phyloP scores from a whole-genome alignment of 2,888 invertebrate species.

The Phaedon cochleariae region DNA sequence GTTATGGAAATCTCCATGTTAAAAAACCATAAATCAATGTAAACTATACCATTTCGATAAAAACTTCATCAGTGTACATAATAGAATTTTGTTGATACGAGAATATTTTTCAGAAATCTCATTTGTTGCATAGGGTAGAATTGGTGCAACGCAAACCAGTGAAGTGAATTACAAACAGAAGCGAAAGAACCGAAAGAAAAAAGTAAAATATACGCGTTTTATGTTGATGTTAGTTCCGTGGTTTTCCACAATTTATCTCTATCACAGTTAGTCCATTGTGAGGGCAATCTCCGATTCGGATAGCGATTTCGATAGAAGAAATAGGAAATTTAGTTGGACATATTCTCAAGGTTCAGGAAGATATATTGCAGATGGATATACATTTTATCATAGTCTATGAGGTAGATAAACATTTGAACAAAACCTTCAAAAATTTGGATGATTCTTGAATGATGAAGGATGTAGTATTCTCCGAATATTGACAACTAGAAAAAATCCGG shows the following conservation, averaged over 20 bases:
- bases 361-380: neutral
- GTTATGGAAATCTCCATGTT: no score
- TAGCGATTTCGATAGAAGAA: neutral
- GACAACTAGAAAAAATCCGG: no score
- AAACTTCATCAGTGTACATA: no score
- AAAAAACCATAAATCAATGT: no score
- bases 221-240: constrained; percentile 26
- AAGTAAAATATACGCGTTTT: neutral
- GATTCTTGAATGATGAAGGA: no score
- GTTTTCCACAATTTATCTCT: constrained; percentile 29
- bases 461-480: no score
- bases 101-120: no score
- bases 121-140: neutral
- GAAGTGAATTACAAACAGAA: neutral
- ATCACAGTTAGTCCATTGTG: constrained; percentile 23
- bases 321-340: neutral
- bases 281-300: constrained; percentile 7
- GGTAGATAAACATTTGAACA: no score
- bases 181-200: neutral
- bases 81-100: no score
- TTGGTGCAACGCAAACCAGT: neutral
- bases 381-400: no score
- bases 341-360: neutral
- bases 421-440: no score
- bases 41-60: no score